Base-by-base conservation (phyloP, 2,888 invertebrate species). In the Thymelicus lineola region DNA sequence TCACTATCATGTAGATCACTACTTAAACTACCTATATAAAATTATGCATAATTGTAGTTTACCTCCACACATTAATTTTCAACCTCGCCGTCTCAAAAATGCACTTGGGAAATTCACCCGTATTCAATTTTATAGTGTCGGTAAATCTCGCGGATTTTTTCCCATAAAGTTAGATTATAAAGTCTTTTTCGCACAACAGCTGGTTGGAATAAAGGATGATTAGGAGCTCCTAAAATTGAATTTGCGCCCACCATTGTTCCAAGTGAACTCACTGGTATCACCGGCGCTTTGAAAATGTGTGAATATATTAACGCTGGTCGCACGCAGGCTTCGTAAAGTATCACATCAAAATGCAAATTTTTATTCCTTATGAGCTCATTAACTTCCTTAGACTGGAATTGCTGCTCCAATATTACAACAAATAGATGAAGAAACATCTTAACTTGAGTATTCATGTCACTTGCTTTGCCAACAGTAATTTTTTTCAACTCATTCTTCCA, bases 231-330 rank as follows among this genome's bases (percentile, higher is more conserved):
- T 14, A 79, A 60, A 7, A 62, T 50, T 12, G 75, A 71, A 61
- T 74, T 74, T 7, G 75, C 67, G 7, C 71, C 70, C 9, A 65
- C 48, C 7, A 76, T 12, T 10, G 72, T 71, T 0, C 81, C 81
- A n/a, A 85, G 76, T 1, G 85, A 82, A 70, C 80, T 85, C 0
- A 85, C 64, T 48, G 73, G 72, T 14, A 86, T 79, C 0, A 80
- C 73, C 0, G 84, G 84, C 0, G 72, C 79, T 58, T 84, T 79
- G 36, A 74, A 82, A 0, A 80, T 36, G 59, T 85, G 77, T 0
- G 79, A 70, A 28, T 80, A 74, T 0, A 70, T 73, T 12, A 82
- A 67, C 0, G 78, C 64, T 6, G 78, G 72, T 20, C 73, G 72
- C 0, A 72, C 58, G 42, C 73, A 73, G 0, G 79, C 76, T 77